phyloP scores from a whole-genome alignment of 2,113 vertebrate genomes.

The Hemichromis elongatus region DNA sequence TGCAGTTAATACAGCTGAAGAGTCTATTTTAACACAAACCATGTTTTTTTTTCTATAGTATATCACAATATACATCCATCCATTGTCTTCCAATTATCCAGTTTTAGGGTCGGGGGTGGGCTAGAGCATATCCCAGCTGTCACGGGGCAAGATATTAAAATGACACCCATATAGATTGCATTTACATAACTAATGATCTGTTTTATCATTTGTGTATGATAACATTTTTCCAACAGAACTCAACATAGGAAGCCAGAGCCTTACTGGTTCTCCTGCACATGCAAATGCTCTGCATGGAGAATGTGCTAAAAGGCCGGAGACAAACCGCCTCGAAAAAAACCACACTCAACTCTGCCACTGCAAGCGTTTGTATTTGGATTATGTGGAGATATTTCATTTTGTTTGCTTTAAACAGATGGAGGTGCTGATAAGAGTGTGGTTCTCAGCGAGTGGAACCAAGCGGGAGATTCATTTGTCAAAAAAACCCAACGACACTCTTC shows the following conservation, averaged over 20 bases:
- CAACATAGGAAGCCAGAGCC: not conserved
- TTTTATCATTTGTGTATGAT: not conserved
- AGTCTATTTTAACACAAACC: not conserved
- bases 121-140: not conserved
- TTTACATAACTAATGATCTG: not conserved
- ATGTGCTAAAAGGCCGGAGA: not conserved
- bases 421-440: not conserved
- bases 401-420: constrained; percentile 33
- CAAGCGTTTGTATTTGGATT: constrained; percentile 15
- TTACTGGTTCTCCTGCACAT: not conserved
- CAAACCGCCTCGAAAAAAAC: constrained; percentile 28
- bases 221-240: not conserved
- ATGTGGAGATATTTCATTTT: not conserved
- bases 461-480: constrained; percentile 36
- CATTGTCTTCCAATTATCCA: not conserved
- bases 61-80: not conserved
- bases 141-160: not conserved
- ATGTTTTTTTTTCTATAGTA: not conserved
- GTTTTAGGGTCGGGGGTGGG: not conserved
- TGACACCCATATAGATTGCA: not conserved
- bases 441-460: not conserved
- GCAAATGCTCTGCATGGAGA: not conserved
- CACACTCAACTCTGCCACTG: not conserved
- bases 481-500: not conserved
- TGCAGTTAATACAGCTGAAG: not conserved